These are phyloP conservation scores for Coregonus clupeaformis DNA, from an alignment of 2,113 vertebrate species.

Conservation along the genomic window DNA sequence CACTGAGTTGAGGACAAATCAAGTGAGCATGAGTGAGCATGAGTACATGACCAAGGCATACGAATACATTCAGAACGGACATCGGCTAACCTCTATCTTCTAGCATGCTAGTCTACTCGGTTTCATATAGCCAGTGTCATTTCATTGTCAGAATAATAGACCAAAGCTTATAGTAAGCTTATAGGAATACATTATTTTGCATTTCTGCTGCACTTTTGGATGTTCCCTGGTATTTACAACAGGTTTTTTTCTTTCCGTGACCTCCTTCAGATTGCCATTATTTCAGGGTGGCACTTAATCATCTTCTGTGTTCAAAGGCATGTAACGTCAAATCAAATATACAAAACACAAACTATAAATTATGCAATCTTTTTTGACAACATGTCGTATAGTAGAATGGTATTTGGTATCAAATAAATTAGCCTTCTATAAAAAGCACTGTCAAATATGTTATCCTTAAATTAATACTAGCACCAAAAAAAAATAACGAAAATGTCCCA, in stretches of 20 bases:
- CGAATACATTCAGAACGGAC: background rate
- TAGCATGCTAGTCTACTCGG: too few relatives aligned
- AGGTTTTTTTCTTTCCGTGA: too few relatives aligned
- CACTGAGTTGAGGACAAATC: too few relatives aligned
- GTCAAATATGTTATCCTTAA: too few relatives aligned
- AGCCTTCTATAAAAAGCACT: constrained; percentile 13
- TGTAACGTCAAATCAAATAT: constrained; percentile 1
- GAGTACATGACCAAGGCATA: too few relatives aligned
- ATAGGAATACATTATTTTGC: too few relatives aligned
- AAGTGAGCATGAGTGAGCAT: too few relatives aligned
- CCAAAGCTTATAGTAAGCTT: too few relatives aligned
- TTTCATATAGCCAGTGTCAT: constrained; percentile 4
- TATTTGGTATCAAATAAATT: constrained; percentile 29
- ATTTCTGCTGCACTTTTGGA: background rate
- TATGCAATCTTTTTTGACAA: background rate
- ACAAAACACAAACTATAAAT: background rate
- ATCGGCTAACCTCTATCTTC: background rate
- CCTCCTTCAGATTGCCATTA: too few relatives aligned
- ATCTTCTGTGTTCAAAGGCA: constrained; percentile 13
- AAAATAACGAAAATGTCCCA: constrained; percentile 4
- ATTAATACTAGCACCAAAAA: too few relatives aligned
- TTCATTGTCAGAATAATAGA: background rate
- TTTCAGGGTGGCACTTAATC: too few relatives aligned
- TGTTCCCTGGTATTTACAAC: background rate
- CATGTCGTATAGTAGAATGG: background rate